Evolutionary conservation across 2,113 vertebrate species (phyloP).

Genomic region (Heterochromis multidens): DNA sequence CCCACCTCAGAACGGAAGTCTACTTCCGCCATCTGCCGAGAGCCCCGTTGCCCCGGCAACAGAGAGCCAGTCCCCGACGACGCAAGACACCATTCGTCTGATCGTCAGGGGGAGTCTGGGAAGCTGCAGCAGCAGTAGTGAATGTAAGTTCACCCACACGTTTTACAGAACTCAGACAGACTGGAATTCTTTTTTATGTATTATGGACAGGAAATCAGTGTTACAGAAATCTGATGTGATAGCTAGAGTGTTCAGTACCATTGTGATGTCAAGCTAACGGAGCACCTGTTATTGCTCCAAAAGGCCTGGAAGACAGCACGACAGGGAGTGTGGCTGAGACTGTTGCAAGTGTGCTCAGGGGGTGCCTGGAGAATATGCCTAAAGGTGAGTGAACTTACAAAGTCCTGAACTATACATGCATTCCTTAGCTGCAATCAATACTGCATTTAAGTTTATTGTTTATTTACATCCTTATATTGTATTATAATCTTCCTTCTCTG

Average conservation of each 20-base stretch:
- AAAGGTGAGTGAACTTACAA: conserved; percentile 69
- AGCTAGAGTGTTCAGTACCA: not conserved
- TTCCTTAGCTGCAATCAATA: not conserved
- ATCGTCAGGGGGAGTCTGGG: conserved; percentile 96
- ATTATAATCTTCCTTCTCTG: conserved; percentile 25
- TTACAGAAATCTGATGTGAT: not conserved
- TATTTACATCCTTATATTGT: not conserved
- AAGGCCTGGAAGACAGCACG: conserved; percentile 93
- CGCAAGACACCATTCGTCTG: conserved; percentile 89
- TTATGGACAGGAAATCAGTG: not conserved
- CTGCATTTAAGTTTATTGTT: not conserved
- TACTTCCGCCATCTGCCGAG: conserved; percentile 75
- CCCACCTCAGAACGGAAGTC: conserved; percentile 83
- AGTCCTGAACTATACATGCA: not conserved
- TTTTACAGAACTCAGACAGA: not conserved
- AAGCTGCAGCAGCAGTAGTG: conserved; percentile 97
- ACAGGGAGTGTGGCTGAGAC: conserved; percentile 92
- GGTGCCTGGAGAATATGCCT: conserved; percentile 94
- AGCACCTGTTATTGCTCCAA: conserved; percentile 14
- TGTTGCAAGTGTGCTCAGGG: conserved; percentile 86
- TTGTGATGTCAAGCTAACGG: not conserved
- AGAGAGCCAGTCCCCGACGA: conserved; percentile 81
- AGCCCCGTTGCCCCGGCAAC: conserved; percentile 78
- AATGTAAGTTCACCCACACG: conserved; percentile 81
- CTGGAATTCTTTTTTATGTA: not conserved